Conservation (phyloP, 2,113 vertebrate species). For the Apteryx owenii region DNA sequence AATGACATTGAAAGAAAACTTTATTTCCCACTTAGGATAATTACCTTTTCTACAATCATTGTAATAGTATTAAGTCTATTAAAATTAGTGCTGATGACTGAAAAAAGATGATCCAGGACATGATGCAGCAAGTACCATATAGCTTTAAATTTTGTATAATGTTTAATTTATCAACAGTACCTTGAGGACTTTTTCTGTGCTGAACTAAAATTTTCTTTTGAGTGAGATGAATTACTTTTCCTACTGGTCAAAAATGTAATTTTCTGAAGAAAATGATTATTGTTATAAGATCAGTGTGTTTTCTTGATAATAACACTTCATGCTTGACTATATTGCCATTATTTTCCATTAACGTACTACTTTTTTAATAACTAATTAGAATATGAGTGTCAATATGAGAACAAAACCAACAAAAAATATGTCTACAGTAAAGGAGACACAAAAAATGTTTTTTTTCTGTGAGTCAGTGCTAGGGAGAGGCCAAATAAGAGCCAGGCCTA, state of each 20-base stretch:
- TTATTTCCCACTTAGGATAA: not conserved
- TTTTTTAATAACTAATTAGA: not conserved
- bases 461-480: too few relatives aligned
- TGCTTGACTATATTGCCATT: rapidly evolving
- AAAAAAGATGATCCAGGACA: not conserved
- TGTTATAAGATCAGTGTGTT: not conserved
- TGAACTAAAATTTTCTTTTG: not conserved
- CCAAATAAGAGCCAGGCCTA: too few relatives aligned
- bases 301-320: not conserved
- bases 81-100: not conserved
- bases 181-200: not conserved
- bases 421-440: not conserved
- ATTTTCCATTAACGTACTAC: not conserved
- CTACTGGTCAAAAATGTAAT: not conserved
- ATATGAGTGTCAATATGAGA: not conserved
- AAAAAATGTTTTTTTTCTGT: not conserved
- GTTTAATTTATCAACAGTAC: not conserved
- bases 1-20: not conserved
- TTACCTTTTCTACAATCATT: not conserved
- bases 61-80: not conserved
- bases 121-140: not conserved
- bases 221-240: not conserved
- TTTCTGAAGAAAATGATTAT: not conserved
- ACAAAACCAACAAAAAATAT: not conserved
- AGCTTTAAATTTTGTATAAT: not conserved